Percentiles rank a stretch among this genome's conserved stretches.
These are phyloP conservation scores for Sebastes melanostomus DNA, from an alignment of 2,797 vertebrate genomes.

Conservation along the genomic window DNA sequence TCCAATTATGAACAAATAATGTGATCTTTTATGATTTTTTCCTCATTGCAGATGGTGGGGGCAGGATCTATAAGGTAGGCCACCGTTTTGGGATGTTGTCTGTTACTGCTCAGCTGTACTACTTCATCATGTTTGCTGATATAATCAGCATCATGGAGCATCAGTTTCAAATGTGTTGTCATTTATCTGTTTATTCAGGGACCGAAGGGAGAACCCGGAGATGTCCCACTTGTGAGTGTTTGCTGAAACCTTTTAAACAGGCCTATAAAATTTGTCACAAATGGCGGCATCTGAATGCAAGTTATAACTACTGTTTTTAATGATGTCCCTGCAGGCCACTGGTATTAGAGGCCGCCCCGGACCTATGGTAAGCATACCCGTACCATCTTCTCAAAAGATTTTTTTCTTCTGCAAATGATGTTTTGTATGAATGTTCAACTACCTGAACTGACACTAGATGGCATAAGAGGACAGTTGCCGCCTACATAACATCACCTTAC, in stretches of 20 bases:
- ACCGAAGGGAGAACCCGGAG: constrained; percentile 96
- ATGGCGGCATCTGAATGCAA: not conserved
- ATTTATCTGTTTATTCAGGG: constrained; percentile 80
- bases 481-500: constrained; percentile 38
- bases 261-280: not conserved
- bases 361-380: constrained; percentile 86
- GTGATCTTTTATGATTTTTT: not conserved
- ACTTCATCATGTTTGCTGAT: not conserved
- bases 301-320: not conserved
- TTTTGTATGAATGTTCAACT: constrained; percentile 4
- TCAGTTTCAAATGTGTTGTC: not conserved
- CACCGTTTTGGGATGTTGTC: not conserved
- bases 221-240: constrained; percentile 91
- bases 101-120: not conserved
- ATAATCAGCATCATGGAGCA: not conserved
- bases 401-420: not conserved
- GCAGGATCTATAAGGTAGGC: constrained; percentile 89
- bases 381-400: not conserved
- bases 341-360: constrained; percentile 93
- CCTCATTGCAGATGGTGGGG: constrained; percentile 62
- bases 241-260: not conserved
- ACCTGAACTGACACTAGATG: constrained; percentile 74
- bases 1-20: not conserved
- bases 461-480: constrained; percentile 66
- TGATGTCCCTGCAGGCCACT: constrained; percentile 82